phyloP scores from a whole-genome alignment of 2,888 invertebrate genomes.

The Oxyteleia sp. region DNA sequence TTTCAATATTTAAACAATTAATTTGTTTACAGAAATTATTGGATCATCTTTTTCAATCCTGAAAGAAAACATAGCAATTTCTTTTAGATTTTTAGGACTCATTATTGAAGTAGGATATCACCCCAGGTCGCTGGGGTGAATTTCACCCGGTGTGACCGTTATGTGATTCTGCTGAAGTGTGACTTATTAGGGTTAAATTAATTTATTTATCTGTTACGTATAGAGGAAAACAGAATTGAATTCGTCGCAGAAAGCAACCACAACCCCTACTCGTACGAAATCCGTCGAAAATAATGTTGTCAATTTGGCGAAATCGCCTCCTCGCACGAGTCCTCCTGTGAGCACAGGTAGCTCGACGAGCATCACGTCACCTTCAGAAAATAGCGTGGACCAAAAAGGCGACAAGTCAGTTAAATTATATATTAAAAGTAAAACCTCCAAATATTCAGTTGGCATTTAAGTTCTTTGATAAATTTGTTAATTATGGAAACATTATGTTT shows the following conservation, averaged over 20 bases:
- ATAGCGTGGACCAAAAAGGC: constrained; percentile 83
- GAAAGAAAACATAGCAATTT: background rate
- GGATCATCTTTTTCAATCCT: too few species aligned
- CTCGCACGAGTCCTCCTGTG: constrained; percentile 83
- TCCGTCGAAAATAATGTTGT: constrained; percentile 83
- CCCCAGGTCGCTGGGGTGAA: too few species aligned
- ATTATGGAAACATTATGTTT: too few species aligned
- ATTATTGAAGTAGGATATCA: too few species aligned
- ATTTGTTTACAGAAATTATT: too few species aligned
- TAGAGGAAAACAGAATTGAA: constrained; percentile 84
- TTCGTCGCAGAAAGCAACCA: constrained; percentile 80
- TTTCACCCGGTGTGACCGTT: too few species aligned
- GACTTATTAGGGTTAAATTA: too few species aligned
- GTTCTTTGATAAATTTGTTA: background rate
- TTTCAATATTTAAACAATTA: too few species aligned
- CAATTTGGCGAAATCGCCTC: constrained; percentile 82
- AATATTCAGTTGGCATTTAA: too few species aligned
- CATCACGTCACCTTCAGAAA: constrained; percentile 85
- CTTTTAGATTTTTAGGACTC: too few species aligned
- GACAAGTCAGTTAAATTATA: constrained; percentile 82
- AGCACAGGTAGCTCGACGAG: constrained; percentile 85
- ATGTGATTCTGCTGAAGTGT: too few species aligned
- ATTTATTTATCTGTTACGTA: too few species aligned
- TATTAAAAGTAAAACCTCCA: background rate
- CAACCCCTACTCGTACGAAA: constrained; percentile 84